Evolutionary conservation across 2,113 vertebrate genomes (phyloP), one percentile per base, ranked within the genome.

Genomic region (Psilopsiagon aurifrons): DNA sequence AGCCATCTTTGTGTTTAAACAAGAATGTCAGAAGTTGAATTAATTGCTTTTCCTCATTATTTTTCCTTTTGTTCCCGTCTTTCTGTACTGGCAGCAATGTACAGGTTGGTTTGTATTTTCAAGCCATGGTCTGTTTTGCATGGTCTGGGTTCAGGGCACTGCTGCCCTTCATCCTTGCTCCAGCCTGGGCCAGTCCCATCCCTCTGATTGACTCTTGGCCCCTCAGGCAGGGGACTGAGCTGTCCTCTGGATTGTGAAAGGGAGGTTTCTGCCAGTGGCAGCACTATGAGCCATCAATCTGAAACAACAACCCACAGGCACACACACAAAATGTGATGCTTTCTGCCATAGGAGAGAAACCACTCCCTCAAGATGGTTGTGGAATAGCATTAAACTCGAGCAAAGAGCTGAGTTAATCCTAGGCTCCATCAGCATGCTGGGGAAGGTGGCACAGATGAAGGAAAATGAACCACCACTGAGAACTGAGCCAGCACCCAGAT

Each of bases 331-430:
- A 74, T 33, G 76, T 1, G 41, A 59, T n/a, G 49, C 49, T 74
- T 77, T 59, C 80, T 90, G 68, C 88, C 54, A 59, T 0, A 1
- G 64, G 49, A 95, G 91, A 93, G 83, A 78, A 92, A 94, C 1
- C 1, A 43, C 60, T 75, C 54, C 69, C 43, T 31, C 84, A 63
- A 24, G 86, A 74, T 4, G 37, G 44, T 60, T 71, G 76, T 70
- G 88, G 76, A 86, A 60, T 60, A 81, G 55, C 83, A 71, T 68
- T 84, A 83, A 81, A 84, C 49, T 81, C 1, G 2, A 90, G 68
- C 69, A 86, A 95, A 81, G 86, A 88, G 88, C 83, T 75, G 86
- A 92, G 88, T 94, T 92, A 90, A 96, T 94, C 90, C 85, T 71
- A 25, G 57, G 37, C 85, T 92, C 67, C 71, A 28, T 35, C 85